Conservation (phyloP, 1,140 invertebrate genomes). For the Polyergus mexicanus region DNA sequence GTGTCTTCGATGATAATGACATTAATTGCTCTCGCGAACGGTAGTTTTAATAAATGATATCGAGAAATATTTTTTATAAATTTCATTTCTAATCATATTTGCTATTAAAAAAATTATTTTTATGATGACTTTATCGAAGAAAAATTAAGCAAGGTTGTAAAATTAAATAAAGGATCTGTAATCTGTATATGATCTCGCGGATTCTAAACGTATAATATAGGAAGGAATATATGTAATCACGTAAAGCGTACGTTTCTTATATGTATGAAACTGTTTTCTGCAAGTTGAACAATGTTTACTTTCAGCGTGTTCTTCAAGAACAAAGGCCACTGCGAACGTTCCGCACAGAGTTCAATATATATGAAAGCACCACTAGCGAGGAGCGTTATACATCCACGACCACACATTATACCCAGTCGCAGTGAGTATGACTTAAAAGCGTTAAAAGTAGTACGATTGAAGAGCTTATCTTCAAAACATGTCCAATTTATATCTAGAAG, state of each 20-base stretch:
- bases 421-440: constrained; percentile 84
- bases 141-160: background rate
- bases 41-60: background rate
- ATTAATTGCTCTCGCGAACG: background rate
- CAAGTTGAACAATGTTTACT: constrained; percentile 25
- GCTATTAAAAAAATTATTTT: background rate
- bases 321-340: constrained; percentile 91
- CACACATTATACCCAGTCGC: constrained; percentile 87
- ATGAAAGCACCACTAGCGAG: constrained; percentile 89
- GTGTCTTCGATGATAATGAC: background rate
- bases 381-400: constrained; percentile 89
- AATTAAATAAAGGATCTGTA: background rate
- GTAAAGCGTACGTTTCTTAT: background rate
- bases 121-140: background rate
- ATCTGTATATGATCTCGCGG: too few species aligned
- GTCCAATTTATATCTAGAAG: background rate
- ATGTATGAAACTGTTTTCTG: background rate
- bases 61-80: background rate
- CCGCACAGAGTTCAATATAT: constrained; percentile 92
- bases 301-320: constrained; percentile 89
- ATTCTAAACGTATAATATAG: background rate
- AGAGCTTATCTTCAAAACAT: background rate
- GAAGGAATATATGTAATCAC: too few species aligned
- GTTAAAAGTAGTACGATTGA: background rate
- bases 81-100: background rate